A percentile compares a stretch with the other conserved stretches of the same genome.
Evolutionary conservation across 2,888 invertebrate species (phyloP).

Genomic region (Drosophila siamana): DNA sequence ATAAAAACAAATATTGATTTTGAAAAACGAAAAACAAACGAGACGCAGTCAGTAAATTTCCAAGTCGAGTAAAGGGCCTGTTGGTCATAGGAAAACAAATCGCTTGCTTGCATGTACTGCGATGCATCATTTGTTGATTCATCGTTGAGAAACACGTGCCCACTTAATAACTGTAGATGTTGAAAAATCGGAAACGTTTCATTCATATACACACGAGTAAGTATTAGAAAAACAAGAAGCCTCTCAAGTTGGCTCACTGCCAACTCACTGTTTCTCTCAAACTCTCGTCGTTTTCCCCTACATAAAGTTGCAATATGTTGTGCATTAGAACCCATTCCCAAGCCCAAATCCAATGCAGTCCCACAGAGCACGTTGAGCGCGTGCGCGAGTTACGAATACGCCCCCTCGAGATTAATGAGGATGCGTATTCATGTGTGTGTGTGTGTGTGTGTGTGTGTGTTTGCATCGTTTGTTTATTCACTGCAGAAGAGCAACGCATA

Average conservation of each 20-base stretch:
- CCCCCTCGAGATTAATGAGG: slow-evolving; percentile 82
- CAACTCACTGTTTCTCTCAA: neutral
- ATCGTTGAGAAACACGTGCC: slow-evolving; percentile 66
- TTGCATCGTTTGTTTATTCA: slow-evolving; percentile 67
- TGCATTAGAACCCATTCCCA: slow-evolving; percentile 60
- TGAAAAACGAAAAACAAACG: slow-evolving; percentile 58
- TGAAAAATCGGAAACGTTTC: slow-evolving; percentile 31
- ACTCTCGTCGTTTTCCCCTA: slow-evolving; percentile 38
- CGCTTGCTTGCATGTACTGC: slow-evolving; percentile 44
- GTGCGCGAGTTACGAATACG: slow-evolving; percentile 65
- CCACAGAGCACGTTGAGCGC: slow-evolving; percentile 47
- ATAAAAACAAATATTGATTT: slow-evolving; percentile 72
- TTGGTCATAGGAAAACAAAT: slow-evolving; percentile 70
- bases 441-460: too few relatives aligned
- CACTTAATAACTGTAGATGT: slow-evolving; percentile 62
- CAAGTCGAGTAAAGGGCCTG: slow-evolving; percentile 48
- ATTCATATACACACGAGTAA: slow-evolving; percentile 29
- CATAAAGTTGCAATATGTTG: slow-evolving; percentile 81
- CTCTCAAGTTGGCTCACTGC: slow-evolving; percentile 19
- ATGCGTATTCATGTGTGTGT: too few relatives aligned
- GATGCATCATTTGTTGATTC: slow-evolving; percentile 25
- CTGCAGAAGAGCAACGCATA: slow-evolving; percentile 28
- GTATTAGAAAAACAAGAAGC: slow-evolving; percentile 54
- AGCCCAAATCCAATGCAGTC: slow-evolving; percentile 2
- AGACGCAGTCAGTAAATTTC: slow-evolving; percentile 56